Conservation (phyloP, 2,888 invertebrate species). For the Ctena decussata region DNA sequence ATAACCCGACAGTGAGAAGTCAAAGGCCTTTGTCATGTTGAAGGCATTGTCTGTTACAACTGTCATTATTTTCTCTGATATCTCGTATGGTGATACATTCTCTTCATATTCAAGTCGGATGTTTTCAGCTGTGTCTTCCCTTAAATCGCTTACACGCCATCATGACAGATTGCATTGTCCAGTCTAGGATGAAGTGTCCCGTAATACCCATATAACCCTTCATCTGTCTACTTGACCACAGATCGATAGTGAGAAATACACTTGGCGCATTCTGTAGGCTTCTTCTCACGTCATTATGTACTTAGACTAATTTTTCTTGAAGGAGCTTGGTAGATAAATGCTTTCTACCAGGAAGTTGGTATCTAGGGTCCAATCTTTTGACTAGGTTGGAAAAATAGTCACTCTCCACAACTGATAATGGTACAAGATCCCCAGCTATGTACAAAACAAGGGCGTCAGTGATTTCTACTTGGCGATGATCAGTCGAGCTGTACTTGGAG, state of each 20-base stretch:
- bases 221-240: constrained; percentile 55
- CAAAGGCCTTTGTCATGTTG: constrained; percentile 43
- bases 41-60: constrained; percentile 45
- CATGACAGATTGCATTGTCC: constrained; percentile 23
- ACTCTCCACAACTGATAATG: constrained; percentile 45
- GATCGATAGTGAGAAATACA: constrained; percentile 50
- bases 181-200: constrained; percentile 32
- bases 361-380: constrained; percentile 13
- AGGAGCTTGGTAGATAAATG: constrained; percentile 24
- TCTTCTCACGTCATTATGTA: constrained; percentile 16
- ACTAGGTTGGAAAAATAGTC: constrained; percentile 30
- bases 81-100: constrained; percentile 10
- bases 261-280: constrained; percentile 35
- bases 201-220: constrained; percentile 26
- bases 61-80: constrained; percentile 29
- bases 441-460: constrained; percentile 40
- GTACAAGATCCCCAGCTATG: constrained; percentile 50
- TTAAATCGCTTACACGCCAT: constrained; percentile 39
- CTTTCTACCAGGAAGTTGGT: constrained; percentile 8
- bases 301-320: constrained; percentile 18
- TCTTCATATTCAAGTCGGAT: constrained; percentile 49
- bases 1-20: constrained; percentile 30
- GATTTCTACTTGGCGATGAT: constrained; percentile 21
- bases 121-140: constrained; percentile 39
- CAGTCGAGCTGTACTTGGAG: constrained; percentile 23